Evolutionary conservation across 2,113 vertebrate genomes (phyloP).

Genomic region (Tetraodon nigroviridis): DNA sequence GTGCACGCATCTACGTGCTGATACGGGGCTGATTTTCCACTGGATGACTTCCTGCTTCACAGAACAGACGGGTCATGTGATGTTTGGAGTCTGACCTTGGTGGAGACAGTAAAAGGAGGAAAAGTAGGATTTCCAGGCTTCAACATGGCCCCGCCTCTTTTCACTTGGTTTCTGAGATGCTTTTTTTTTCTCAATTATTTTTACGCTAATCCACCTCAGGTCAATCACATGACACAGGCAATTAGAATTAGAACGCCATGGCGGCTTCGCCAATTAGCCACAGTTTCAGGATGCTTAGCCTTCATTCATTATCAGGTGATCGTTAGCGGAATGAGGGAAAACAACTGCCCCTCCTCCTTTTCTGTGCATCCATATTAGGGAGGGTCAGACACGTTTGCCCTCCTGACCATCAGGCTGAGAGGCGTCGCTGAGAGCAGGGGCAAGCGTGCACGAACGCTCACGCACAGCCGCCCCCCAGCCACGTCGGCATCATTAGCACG

Average conservation of each 20-base stretch:
- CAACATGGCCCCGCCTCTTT: no score
- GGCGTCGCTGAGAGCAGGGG: constrained; percentile 19
- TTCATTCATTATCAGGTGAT: constrained; percentile 20
- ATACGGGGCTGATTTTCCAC: constrained; percentile 48
- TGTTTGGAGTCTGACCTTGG: constrained; percentile 43
- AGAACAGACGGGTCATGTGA: constrained; percentile 25
- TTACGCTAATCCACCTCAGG: constrained; percentile 55
- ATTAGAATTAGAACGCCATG: constrained; percentile 17
- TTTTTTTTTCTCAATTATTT: constrained; percentile 10
- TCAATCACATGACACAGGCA: constrained; percentile 45
- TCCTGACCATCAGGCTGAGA: constrained; percentile 10
- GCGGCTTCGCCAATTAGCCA: constrained; percentile 20
- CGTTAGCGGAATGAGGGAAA: constrained; percentile 22
- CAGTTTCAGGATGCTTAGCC: constrained; percentile 27
- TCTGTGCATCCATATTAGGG: constrained; percentile 18
- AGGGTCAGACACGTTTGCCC: constrained; percentile 25
- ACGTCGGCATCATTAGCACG: constrained; percentile 47
- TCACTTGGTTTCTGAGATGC: not conserved
- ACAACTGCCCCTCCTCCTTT: constrained; percentile 11
- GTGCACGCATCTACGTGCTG: constrained; percentile 26
- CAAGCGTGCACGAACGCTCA: constrained; percentile 15
- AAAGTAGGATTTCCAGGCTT: no score
- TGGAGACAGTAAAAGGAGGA: constrained; percentile 18
- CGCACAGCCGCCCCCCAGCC: constrained; percentile 4
- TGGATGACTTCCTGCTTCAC: constrained; percentile 34